phyloP scores from a whole-genome alignment of 2,113 vertebrate genomes.

The Eptesicus fuscus region DNA sequence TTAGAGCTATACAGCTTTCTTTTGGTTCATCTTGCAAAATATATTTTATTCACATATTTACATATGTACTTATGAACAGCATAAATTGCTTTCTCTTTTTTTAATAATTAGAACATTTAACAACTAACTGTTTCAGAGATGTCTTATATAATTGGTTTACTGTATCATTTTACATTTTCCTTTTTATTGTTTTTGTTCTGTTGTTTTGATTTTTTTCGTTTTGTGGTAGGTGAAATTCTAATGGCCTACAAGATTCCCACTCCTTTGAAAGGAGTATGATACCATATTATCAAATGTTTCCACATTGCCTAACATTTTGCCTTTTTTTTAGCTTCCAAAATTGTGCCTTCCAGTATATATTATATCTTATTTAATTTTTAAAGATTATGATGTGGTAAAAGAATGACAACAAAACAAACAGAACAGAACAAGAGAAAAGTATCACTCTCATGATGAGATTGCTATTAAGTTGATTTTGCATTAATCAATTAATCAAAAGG shows the following conservation, averaged over 20 bases:
- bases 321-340: too few relatives aligned
- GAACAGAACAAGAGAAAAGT: not conserved
- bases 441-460: not conserved
- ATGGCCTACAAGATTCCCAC: not conserved
- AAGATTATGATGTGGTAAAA: too few relatives aligned
- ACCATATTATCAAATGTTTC: not conserved
- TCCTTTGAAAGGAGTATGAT: not conserved
- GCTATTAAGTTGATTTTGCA: not conserved
- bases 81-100: not conserved
- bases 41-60: not conserved
- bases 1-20: not conserved
- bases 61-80: not conserved
- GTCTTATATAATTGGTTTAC: not conserved
- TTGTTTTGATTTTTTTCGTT: not conserved
- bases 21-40: not conserved
- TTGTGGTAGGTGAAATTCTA: not conserved
- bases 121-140: not conserved
- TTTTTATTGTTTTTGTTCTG: not conserved
- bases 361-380: too few relatives aligned
- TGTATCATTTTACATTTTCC: not conserved
- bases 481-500: not conserved
- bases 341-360: too few relatives aligned
- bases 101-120: not conserved
- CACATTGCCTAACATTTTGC: too few relatives aligned
- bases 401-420: too few relatives aligned